Conservation (phyloP, 2,888 invertebrate species). For the Smittia aterrima region DNA sequence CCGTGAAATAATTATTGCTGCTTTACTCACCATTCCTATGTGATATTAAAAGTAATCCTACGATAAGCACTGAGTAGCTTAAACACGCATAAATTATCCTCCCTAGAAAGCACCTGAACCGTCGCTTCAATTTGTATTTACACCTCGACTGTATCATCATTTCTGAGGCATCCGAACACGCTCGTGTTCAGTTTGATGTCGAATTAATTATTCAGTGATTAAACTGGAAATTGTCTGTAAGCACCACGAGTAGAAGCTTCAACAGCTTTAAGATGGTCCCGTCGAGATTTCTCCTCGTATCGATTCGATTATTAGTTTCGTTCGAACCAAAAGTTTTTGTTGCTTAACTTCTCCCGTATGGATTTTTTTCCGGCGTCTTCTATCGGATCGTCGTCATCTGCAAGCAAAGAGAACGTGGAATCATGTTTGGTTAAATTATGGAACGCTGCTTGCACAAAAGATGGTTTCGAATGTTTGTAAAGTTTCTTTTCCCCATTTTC, state of each 20-base stretch:
- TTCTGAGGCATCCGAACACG: constrained; percentile 26
- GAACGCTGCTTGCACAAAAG: constrained; percentile 5
- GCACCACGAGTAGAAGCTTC: background rate
- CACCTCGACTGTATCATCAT: constrained; percentile 42
- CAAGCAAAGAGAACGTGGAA: constrained; percentile 7
- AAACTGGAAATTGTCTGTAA: background rate
- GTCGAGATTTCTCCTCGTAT: constrained; percentile 33
- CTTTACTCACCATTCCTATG: constrained; percentile 32
- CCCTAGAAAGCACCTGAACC: constrained; percentile 18
- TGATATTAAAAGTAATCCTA: constrained; percentile 40
- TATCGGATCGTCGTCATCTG: constrained; percentile 30
- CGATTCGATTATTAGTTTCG: constrained; percentile 41
- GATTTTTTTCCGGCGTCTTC: background rate
- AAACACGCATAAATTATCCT: constrained; percentile 18
- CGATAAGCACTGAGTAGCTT: constrained; percentile 23
- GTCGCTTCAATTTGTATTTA: constrained; percentile 41
- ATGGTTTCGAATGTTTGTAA: background rate
- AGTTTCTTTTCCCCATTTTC: background rate
- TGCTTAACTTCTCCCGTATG: background rate
- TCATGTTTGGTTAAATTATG: constrained; percentile 14
- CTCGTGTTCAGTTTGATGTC: constrained; percentile 15
- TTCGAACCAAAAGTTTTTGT: constrained; percentile 6
- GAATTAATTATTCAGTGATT: constrained; percentile 38
- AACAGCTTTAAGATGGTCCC: constrained; percentile 1
- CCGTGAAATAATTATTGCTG: background rate